Evolutionary conservation across 2,888 invertebrate species (phyloP).

Genomic region (Drosophila aldrichi): DNA sequence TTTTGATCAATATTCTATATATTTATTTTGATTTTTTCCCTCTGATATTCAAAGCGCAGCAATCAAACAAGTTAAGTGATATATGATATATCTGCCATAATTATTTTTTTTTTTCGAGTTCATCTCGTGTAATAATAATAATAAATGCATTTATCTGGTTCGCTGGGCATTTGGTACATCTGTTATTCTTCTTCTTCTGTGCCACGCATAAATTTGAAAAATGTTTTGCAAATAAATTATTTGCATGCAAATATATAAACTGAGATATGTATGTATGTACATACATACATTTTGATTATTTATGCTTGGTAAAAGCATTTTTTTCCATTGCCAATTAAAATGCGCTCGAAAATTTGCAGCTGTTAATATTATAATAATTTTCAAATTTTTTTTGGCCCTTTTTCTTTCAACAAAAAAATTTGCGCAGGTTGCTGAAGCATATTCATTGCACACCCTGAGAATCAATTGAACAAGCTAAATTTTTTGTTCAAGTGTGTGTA

Average conservation of each 20-base stretch:
- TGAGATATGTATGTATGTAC: slow-evolving; percentile 12
- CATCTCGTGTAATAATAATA: slow-evolving; percentile 7
- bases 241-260: slow-evolving; percentile 20
- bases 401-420: slow-evolving; percentile 40
- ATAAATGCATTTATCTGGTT: slow-evolving; percentile 35
- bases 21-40: not conserved
- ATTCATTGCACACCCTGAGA: not conserved
- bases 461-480: not conserved
- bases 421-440: not conserved
- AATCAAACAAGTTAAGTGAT: not conserved
- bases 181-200: slow-evolving; percentile 20
- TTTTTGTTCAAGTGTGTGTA: slow-evolving; percentile 6
- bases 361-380: slow-evolving; percentile 41
- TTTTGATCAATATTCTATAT: not conserved
- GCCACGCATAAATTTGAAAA: slow-evolving; percentile 46
- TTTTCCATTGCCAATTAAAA: slow-evolving; percentile 48
- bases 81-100: not conserved
- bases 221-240: slow-evolving; percentile 61
- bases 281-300: slow-evolving; percentile 50
- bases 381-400: slow-evolving; percentile 13
- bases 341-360: slow-evolving; percentile 30
- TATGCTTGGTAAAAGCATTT: slow-evolving; percentile 51
- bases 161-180: slow-evolving; percentile 36
- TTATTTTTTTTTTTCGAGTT: not conserved
- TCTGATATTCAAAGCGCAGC: not conserved